Evolutionary conservation across 2,113 vertebrate species (phyloP).

Genomic region (Rhinolophus ferrumequinum): DNA sequence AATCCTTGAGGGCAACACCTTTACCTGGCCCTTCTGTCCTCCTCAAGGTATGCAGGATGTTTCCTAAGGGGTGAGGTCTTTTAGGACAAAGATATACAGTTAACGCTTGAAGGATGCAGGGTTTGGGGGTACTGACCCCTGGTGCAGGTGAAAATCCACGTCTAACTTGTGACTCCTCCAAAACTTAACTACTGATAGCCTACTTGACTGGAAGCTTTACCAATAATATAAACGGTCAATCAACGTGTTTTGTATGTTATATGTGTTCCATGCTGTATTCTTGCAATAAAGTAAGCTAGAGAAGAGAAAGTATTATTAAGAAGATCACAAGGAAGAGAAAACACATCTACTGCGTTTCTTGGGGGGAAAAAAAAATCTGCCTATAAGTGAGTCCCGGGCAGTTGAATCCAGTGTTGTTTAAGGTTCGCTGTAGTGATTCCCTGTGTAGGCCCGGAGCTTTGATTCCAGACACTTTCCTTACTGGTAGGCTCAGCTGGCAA

Average conservation of each 20-base stretch:
- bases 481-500: background rate
- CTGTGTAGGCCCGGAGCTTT: background rate
- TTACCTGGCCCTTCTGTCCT: accelerated
- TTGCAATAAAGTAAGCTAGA: background rate
- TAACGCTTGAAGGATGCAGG: background rate
- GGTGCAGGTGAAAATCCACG: background rate
- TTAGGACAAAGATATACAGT: background rate
- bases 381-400: background rate
- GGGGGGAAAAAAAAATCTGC: background rate
- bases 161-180: background rate
- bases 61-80: background rate
- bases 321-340: background rate
- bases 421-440: background rate
- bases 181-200: background rate
- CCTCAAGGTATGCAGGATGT: background rate
- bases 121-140: background rate
- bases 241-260: background rate
- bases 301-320: background rate
- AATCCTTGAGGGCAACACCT: background rate
- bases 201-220: background rate
- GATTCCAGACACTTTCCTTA: background rate
- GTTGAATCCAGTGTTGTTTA: background rate
- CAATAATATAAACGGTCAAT: background rate
- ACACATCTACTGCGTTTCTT: background rate
- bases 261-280: background rate